Percentiles rank a stretch among this genome's conserved stretches.
Evolutionary conservation across 2,797 vertebrate genomes (phyloP).

Genomic region (Cygnus olor): DNA sequence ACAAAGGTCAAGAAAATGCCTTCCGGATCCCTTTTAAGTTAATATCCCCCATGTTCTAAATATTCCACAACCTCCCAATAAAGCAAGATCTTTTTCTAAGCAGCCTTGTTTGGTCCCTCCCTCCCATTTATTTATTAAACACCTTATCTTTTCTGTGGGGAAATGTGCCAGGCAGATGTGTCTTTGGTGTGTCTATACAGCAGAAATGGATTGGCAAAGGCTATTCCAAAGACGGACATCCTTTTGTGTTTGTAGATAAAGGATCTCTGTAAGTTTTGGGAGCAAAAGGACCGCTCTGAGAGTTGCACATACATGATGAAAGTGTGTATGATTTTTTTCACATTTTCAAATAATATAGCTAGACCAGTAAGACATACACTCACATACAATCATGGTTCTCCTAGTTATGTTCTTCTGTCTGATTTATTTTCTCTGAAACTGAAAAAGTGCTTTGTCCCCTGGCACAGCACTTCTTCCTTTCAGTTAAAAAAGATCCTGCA

Average conservation of each 20-base stretch:
- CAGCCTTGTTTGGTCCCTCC: neutral
- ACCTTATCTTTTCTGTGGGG: neutral
- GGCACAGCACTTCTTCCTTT: neutral
- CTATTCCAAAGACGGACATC: neutral
- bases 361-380: neutral
- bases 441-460: neutral
- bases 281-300: neutral
- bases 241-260: neutral
- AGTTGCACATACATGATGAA: neutral
- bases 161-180: neutral
- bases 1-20: neutral
- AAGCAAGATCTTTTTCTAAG: neutral
- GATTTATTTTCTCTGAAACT: neutral
- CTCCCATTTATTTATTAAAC: neutral
- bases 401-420: neutral
- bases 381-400: neutral
- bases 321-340: neutral
- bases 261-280: neutral
- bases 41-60: neutral
- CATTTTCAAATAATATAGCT: neutral
- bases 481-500: neutral
- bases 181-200: neutral
- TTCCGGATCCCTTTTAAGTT: neutral
- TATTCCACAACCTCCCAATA: neutral
- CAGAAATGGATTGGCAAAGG: neutral